Base-by-base conservation (phyloP, 2,888 invertebrate genomes). In the Drosophila pullipes region DNA sequence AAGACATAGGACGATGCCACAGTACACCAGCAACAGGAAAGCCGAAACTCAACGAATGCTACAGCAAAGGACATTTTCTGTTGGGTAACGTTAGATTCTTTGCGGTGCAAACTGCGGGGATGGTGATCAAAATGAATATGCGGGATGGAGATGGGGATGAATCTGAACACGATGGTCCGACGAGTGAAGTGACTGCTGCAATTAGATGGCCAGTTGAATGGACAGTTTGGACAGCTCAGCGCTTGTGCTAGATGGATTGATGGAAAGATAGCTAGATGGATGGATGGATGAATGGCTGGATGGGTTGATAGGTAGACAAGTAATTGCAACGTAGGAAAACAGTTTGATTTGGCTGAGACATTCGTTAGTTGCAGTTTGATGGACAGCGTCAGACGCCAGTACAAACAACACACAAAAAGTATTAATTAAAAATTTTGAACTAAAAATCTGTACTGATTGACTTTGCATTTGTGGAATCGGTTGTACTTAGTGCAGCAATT, bases 151-250 rank as follows among this genome's bases (percentile, higher is more conserved):
- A 30, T n/a, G n/a, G 18, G 37, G 50, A 22, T 61, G 55, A 47
- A 31, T 33, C n/a, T 55, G 59, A 41, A 28, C 25, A 35, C 53
- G 72, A 52, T 69, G 66, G 39, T 52, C 74, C 69, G 49, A 71
- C 63, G 66, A 62, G 39, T 49, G 62, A 72, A 54, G 62, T 60
- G 75, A 76, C 84, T 72, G 59, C 76, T 73, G 79, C 83, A 83
- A 83, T 83, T 83, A 83, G 78, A 84, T 77, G 78, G 76, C 69
- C 65, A 82, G 82, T 74, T 76, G 75, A 82, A 73, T 76, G 53
- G 82, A 82, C 80, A 81, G 47, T 55, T 84, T 66, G 67, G 82
- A 82, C 82, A 82, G 79, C 33, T 75, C 65, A 74, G 50, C 71
- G 74, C 62, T 71, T 69, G 71, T 77, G 64, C 41, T 37, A 64